phyloP scores from a whole-genome alignment of 2,797 vertebrate species.

The Alosa sapidissima region DNA sequence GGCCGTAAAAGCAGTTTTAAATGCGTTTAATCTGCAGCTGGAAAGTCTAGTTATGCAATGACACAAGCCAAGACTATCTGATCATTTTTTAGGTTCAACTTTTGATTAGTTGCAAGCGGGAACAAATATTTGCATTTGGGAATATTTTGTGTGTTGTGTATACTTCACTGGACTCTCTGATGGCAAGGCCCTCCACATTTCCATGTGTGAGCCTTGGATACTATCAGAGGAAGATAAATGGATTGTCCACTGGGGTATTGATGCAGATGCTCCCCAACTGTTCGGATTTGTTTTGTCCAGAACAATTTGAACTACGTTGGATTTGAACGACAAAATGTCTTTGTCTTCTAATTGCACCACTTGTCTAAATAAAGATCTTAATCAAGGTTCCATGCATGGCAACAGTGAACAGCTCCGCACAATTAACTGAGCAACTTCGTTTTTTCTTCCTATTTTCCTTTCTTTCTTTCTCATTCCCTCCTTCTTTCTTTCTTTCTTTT shows the following conservation, averaged over 20 bases:
- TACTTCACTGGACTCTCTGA: not conserved
- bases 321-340: not conserved
- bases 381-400: not conserved
- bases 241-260: not conserved
- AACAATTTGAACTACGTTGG: not conserved
- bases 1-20: slow-evolving; percentile 60
- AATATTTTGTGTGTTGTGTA: not conserved
- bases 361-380: not conserved
- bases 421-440: not conserved
- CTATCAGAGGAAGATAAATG: not conserved
- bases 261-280: slow-evolving; percentile 18
- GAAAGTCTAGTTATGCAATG: slow-evolving; percentile 50
- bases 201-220: not conserved
- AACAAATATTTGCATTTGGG: not conserved
- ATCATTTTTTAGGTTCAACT: not conserved
- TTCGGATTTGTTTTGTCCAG: not conserved
- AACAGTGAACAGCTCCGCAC: not conserved
- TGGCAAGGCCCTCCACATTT: not conserved
- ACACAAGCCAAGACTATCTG: slow-evolving; percentile 44
- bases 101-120: slow-evolving; percentile 5
- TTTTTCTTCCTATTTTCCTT: not conserved
- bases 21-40: slow-evolving; percentile 36
- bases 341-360: not conserved
- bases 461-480: not conserved
- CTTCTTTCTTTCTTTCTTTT: not conserved